Evolutionary conservation across 1,140 invertebrate species (phyloP).

Genomic region (Aphelinus certus): DNA sequence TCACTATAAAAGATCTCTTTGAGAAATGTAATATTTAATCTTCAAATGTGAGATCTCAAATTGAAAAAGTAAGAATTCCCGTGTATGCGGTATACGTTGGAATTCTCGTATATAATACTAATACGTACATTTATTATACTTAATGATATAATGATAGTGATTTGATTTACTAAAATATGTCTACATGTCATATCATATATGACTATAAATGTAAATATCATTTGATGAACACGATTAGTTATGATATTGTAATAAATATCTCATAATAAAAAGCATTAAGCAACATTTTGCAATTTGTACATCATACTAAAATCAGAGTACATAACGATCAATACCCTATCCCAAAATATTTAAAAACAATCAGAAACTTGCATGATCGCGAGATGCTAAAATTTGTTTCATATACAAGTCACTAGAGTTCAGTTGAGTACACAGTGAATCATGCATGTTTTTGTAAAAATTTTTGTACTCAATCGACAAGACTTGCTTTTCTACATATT

Average conservation of each 20-base stretch:
- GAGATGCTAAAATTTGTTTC: no score
- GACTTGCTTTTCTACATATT: not conserved
- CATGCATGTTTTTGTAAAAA: constrained; percentile 19
- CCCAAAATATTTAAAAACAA: constrained; percentile 2
- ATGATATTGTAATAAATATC: not conserved
- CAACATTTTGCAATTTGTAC: constrained; percentile 3
- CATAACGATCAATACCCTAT: not conserved
- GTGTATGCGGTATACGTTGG: no score
- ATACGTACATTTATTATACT: not conserved
- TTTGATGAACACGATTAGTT: not conserved
- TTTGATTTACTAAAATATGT: no score
- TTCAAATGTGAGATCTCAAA: constrained; percentile 12
- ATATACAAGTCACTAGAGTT: no score
- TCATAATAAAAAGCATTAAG: not conserved
- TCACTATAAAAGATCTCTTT: no score
- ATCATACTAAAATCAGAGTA: not conserved
- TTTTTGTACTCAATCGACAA: not conserved
- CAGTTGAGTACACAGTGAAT: not conserved
- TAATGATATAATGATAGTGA: no score
- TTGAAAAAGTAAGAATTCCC: not conserved
- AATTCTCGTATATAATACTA: not conserved
- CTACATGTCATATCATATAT: no score
- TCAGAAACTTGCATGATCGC: constrained; percentile 14
- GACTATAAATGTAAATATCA: not conserved
- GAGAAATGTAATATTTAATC: no score